These are phyloP conservation scores for Rhabdophis nuchalis DNA, from an alignment of 2,797 vertebrate genomes.

Conservation along the genomic window DNA sequence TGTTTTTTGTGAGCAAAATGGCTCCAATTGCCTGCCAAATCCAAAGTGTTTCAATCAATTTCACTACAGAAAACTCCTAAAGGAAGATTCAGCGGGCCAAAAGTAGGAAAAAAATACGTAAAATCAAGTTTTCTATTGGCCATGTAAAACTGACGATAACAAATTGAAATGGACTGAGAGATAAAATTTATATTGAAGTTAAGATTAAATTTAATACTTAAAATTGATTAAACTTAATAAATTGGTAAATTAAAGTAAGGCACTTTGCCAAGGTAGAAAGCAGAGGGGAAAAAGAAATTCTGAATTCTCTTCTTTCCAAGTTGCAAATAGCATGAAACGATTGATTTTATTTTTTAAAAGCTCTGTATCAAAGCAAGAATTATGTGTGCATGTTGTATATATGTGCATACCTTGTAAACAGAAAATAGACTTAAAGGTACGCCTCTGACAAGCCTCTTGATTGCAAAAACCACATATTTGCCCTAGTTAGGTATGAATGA, in stretches of 20 bases:
- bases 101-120: background rate
- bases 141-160: background rate
- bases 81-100: background rate
- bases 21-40: background rate
- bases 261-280: background rate
- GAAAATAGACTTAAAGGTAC: background rate
- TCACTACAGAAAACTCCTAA: background rate
- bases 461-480: background rate
- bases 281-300: background rate
- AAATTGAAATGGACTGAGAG: background rate
- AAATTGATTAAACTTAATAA: background rate
- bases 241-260: background rate
- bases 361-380: background rate
- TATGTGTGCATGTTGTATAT: background rate
- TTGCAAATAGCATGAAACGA: background rate
- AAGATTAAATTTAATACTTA: background rate
- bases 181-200: background rate
- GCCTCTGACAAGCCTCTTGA: background rate
- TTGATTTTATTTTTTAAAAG: background rate
- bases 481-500: background rate
- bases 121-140: background rate
- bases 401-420: background rate
- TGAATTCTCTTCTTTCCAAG: background rate
- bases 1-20: background rate
- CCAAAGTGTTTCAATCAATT: background rate